These are phyloP conservation scores for Tichodroma muraria DNA, from an alignment of 2,113 vertebrate genomes.

Conservation along the genomic window DNA sequence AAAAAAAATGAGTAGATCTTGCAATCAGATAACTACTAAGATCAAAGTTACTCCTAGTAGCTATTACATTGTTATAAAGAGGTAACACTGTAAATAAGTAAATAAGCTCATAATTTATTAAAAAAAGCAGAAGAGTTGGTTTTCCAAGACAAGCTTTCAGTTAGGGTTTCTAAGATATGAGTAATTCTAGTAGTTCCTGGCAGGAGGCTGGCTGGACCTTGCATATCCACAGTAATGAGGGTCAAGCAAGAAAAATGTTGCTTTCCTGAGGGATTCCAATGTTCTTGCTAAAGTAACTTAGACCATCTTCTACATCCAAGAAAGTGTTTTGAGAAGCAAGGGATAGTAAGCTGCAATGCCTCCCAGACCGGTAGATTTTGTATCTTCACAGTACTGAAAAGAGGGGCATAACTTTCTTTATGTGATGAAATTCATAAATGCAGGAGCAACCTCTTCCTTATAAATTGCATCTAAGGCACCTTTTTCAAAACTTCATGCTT, in stretches of 20 bases:
- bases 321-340: neutral
- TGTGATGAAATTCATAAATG: neutral
- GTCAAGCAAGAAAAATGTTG: neutral
- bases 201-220: neutral
- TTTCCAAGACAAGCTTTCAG: neutral
- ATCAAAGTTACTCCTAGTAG: constrained; percentile 10
- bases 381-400: neutral
- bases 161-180: neutral
- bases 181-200: neutral
- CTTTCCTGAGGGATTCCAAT: neutral
- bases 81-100: neutral
- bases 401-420: neutral
- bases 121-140: neutral
- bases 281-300: neutral
- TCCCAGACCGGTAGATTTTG: neutral
- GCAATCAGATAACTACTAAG: neutral
- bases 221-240: neutral
- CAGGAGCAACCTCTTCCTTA: neutral
- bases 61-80: neutral
- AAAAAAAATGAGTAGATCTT: neutral
- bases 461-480: neutral
- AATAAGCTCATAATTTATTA: neutral
- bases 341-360: neutral
- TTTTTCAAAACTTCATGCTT: neutral
- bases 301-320: neutral